Evolutionary conservation across 2,888 invertebrate species (phyloP).

Genomic region (Stenolophus ochropezus): DNA sequence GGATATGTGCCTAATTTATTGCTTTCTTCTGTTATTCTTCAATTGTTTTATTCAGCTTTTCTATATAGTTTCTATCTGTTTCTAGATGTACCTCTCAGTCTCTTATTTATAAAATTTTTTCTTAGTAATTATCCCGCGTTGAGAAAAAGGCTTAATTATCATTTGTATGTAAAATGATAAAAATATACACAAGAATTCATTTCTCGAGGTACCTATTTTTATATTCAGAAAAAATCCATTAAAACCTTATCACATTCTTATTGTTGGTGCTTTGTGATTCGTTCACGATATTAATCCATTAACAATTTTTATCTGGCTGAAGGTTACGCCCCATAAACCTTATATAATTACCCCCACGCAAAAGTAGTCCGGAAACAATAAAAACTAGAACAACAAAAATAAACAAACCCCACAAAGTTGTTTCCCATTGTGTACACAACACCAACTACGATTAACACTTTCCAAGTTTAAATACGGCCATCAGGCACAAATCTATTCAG

Average conservation of each 20-base stretch:
- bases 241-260: conserved; percentile 10
- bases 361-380: conserved; percentile 3
- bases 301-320: conserved; percentile 8
- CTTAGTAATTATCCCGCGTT: too few relatives aligned
- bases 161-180: too few relatives aligned
- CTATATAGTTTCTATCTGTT: too few relatives aligned
- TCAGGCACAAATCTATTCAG: conserved; percentile 11
- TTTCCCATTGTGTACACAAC: neutral
- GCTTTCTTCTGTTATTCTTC: too few relatives aligned
- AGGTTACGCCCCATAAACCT: conserved; percentile 25
- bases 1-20: too few relatives aligned
- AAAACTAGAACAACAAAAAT: conserved; percentile 7
- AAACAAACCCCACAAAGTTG: neutral
- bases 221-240: conserved; percentile 39
- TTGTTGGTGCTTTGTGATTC: neutral
- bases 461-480: neutral
- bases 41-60: too few relatives aligned
- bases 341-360: conserved; percentile 32
- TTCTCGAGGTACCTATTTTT: neutral
- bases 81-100: too few relatives aligned
- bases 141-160: too few relatives aligned
- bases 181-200: too few relatives aligned
- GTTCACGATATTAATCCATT: conserved; percentile 27
- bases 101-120: too few relatives aligned
- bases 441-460: conserved; percentile 2